Conservation (phyloP, 2,888 invertebrate species). For the Candidula unifasciata region DNA sequence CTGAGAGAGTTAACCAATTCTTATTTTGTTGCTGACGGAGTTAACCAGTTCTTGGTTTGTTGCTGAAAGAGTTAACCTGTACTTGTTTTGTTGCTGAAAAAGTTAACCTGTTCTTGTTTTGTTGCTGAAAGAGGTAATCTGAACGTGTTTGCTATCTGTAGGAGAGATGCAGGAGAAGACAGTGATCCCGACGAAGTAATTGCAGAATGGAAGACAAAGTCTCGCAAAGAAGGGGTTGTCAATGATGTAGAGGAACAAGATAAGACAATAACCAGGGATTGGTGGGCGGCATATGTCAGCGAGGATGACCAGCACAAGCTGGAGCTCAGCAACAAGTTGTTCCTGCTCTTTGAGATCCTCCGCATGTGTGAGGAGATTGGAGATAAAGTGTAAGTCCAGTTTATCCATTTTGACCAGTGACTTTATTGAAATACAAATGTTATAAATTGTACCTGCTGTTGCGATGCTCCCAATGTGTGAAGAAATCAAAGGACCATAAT, state of each 20-base stretch:
- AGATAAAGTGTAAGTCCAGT: slow-evolving; percentile 89
- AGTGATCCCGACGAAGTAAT: slow-evolving; percentile 58
- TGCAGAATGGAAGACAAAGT: slow-evolving; percentile 89
- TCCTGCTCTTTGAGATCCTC: slow-evolving; percentile 90
- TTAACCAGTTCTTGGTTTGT: too few species aligned
- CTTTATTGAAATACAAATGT: too few species aligned
- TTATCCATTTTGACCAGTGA: not conserved
- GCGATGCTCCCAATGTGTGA: too few species aligned
- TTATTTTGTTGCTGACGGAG: too few species aligned
- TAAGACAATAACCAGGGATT: slow-evolving; percentile 79
- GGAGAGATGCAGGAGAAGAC: slow-evolving; percentile 44
- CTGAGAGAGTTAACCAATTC: too few species aligned
- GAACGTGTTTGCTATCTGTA: not conserved
- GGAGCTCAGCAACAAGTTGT: slow-evolving; percentile 87
- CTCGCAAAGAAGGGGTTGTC: slow-evolving; percentile 87
- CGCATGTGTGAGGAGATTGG: slow-evolving; percentile 95
- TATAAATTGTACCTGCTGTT: too few species aligned
- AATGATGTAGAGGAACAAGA: slow-evolving; percentile 71
- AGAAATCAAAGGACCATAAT: too few species aligned
- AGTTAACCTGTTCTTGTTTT: too few species aligned
- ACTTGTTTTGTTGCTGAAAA: too few species aligned
- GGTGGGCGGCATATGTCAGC: slow-evolving; percentile 90
- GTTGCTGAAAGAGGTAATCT: not conserved
- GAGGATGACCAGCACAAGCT: slow-evolving; percentile 90
- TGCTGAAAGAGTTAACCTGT: too few species aligned